Evolutionary conservation across 2,113 vertebrate genomes (phyloP).

Genomic region (Tychaedon coryphoeus): DNA sequence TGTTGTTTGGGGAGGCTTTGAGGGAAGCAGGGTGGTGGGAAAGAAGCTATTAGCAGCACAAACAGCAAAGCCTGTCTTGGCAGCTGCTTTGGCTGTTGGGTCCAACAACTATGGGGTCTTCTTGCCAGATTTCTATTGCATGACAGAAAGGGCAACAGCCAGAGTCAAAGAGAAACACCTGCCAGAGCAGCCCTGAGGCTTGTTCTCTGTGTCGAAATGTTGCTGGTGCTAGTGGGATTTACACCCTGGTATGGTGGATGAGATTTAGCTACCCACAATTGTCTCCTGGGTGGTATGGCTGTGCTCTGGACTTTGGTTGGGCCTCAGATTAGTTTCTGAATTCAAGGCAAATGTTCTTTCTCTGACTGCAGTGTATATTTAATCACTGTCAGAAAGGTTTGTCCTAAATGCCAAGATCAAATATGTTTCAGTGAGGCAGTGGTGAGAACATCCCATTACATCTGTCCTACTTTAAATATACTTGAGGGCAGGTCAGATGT

Average conservation of each 20-base stretch:
- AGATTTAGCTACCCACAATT: neutral
- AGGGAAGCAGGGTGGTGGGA: neutral
- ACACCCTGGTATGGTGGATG: neutral
- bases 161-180: neutral
- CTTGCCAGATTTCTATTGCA: neutral
- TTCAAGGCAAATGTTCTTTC: neutral
- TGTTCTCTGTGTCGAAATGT: neutral
- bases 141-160: neutral
- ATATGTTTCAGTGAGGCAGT: neutral
- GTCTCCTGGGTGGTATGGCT: neutral
- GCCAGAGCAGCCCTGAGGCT: neutral
- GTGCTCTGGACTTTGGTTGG: neutral
- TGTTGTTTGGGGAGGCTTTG: neutral
- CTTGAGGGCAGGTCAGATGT: conserved; percentile 25
- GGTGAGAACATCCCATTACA: conserved; percentile 2
- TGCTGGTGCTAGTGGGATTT: neutral
- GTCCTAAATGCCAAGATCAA: neutral
- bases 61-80: neutral
- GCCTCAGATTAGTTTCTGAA: neutral
- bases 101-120: neutral
- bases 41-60: neutral
- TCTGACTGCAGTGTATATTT: neutral
- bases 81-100: neutral
- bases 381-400: neutral
- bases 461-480: conserved; percentile 19